phyloP scores from a whole-genome alignment of 2,113 vertebrate genomes.

The Heloderma charlesbogerti region DNA sequence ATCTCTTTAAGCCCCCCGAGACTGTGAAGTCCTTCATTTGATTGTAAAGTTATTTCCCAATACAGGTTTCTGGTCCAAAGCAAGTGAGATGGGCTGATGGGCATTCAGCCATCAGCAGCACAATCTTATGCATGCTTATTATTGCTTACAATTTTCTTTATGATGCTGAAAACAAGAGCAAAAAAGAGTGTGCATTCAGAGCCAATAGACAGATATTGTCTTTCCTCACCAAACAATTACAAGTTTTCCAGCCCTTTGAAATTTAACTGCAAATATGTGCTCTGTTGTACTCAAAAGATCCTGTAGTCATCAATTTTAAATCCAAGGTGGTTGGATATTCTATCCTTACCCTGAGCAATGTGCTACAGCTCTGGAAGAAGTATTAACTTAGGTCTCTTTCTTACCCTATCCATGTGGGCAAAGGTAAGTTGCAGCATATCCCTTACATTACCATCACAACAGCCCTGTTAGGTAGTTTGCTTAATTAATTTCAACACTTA shows the following conservation, averaged over 20 bases:
- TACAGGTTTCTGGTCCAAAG: not conserved
- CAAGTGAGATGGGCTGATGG: not conserved
- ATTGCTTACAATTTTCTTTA: not conserved
- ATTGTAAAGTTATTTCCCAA: not conserved
- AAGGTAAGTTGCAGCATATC: not conserved
- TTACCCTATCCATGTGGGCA: not conserved
- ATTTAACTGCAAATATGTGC: not conserved
- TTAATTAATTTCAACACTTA: too few relatives aligned
- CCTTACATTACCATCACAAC: not conserved
- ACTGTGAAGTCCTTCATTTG: not conserved
- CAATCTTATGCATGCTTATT: not conserved
- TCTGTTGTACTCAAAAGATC: not conserved
- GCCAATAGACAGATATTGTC: not conserved
- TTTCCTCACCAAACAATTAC: not conserved
- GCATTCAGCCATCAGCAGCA: not conserved
- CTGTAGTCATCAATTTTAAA: not conserved
- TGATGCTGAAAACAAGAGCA: not conserved
- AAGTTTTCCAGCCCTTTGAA: not conserved
- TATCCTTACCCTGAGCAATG: not conserved
- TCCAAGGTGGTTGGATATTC: not conserved
- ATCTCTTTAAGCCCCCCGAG: slow-evolving; percentile 9
- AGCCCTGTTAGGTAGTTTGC: not conserved
- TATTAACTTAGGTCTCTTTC: not conserved
- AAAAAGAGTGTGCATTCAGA: not conserved
- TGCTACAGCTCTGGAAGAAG: not conserved